Evolutionary conservation across 2,888 invertebrate species (phyloP), one percentile per base, ranked within the genome.

Genomic region (Portevinia maculata): DNA sequence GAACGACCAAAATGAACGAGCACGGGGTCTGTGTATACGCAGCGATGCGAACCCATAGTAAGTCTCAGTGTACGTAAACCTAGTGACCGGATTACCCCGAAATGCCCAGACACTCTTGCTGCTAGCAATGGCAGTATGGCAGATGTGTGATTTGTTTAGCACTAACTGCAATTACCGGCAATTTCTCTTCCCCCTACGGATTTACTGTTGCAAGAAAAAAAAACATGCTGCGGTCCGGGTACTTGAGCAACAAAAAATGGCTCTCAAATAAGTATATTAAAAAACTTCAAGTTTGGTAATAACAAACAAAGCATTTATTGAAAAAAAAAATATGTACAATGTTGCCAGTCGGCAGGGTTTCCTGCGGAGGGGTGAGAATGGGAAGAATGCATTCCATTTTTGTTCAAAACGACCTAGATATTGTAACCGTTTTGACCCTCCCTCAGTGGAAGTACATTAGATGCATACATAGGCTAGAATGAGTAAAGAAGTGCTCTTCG

Each of bases 61-160:
- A 44, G 46, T 62, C 64, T 50, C 62, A 62, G 50, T 74, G 13
- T n/a, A n/a, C n/a, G n/a, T n/a, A 55, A 50, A 50, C 57, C 60
- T 41, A 41, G 24, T 30, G 50, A 32, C 81, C 32, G 39, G 70
- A 76, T 76, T 73, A 83, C 83, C 78, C 44, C 19, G 65, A 62
- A 78, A 65, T 53, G 70, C 65, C 59, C 64, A 81, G 74, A 83
- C 78, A 67, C 55, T 55, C 24, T 34, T 60, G 55, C 67, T 53
- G 55, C 21, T 5, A 37, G 13, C n/a, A 19, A 8, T 28, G 24
- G 37, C 13, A 37, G 9, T 32, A 50, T 7, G 69, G 83, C 83
- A 83, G 83, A 83, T 83, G 83, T 73, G 71, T 83, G 78, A 78
- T 78, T 83, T 83, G 83, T 83, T 83, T 73, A 83, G 78, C 71